Percentiles rank a stretch among this genome's conserved stretches.
These are phyloP conservation scores for Melanophora roralis DNA, from an alignment of 2,888 invertebrate species.

Conservation along the genomic window DNA sequence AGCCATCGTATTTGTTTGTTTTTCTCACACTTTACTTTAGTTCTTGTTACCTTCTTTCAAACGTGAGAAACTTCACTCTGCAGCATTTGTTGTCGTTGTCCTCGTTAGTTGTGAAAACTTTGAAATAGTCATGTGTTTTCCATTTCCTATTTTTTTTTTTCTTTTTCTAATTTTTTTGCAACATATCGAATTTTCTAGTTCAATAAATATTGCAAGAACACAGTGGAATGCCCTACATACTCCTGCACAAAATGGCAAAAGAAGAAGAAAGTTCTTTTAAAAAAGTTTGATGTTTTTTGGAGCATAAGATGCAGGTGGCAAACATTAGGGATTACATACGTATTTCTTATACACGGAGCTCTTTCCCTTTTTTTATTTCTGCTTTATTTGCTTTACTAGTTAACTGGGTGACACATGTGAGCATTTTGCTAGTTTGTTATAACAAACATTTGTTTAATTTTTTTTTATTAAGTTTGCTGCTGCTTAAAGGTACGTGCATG, in stretches of 20 bases:
- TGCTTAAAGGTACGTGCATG: constrained; percentile 18
- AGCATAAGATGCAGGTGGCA: constrained; percentile 58
- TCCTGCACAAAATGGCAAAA: constrained; percentile 54
- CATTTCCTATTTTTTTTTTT: constrained; percentile 3
- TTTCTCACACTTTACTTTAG: constrained; percentile 24
- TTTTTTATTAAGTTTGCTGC: background rate
- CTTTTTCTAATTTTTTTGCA: constrained; percentile 14
- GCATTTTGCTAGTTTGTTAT: constrained; percentile 11
- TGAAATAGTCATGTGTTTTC: background rate
- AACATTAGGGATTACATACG: constrained; percentile 47
- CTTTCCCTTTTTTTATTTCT: background rate
- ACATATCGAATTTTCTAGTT: constrained; percentile 67
- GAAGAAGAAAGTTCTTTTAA: background rate
- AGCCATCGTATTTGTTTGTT: constrained; percentile 27
- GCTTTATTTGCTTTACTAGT: constrained; percentile 59
- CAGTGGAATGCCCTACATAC: constrained; percentile 40
- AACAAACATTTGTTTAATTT: constrained; percentile 21
- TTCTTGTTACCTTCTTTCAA: background rate
- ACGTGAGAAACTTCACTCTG: constrained; percentile 31
- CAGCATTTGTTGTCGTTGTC: background rate
- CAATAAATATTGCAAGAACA: constrained; percentile 65
- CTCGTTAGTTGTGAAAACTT: constrained; percentile 64
- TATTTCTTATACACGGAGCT: background rate
- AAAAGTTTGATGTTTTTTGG: constrained; percentile 45
- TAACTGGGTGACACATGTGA: constrained; percentile 61